Percentiles rank a stretch among this genome's conserved stretches.
phyloP scores from a whole-genome alignment of 1,140 invertebrate species.

The Myzus persicae region DNA sequence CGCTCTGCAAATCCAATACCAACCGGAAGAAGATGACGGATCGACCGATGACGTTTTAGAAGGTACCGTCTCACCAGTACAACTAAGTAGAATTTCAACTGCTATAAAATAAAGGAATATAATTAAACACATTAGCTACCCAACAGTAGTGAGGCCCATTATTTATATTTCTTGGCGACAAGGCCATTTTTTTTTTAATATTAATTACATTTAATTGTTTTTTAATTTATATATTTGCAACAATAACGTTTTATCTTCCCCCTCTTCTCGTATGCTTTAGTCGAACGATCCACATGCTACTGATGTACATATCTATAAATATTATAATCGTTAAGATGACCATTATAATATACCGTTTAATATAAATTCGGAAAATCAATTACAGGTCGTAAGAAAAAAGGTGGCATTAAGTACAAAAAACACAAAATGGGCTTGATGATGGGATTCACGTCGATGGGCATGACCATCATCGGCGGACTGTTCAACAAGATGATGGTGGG shows the following conservation, averaged over 20 bases:
- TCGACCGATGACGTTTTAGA: not conserved
- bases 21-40: not conserved
- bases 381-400: slow-evolving; percentile 37
- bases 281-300: not conserved
- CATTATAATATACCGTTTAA: not conserved
- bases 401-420: not conserved
- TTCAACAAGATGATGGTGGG: not conserved
- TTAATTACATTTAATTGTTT: not conserved
- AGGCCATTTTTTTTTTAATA: too few species aligned
- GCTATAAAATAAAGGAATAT: not conserved
- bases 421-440: slow-evolving; percentile 43
- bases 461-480: not conserved
- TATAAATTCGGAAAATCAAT: not conserved
- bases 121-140: not conserved
- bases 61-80: not conserved
- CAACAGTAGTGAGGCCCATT: too few species aligned
- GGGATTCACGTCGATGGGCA: not conserved
- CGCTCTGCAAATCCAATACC: not conserved
- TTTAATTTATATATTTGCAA: not conserved
- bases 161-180: not conserved
- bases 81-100: not conserved
- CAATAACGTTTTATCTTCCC: not conserved
- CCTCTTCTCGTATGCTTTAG: too few species aligned
- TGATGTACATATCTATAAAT: not conserved
- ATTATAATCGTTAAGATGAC: not conserved